Evolutionary conservation across 2,797 vertebrate species (phyloP), one percentile per base, ranked within the genome.

Genomic region (Sebastes baramenuke): DNA sequence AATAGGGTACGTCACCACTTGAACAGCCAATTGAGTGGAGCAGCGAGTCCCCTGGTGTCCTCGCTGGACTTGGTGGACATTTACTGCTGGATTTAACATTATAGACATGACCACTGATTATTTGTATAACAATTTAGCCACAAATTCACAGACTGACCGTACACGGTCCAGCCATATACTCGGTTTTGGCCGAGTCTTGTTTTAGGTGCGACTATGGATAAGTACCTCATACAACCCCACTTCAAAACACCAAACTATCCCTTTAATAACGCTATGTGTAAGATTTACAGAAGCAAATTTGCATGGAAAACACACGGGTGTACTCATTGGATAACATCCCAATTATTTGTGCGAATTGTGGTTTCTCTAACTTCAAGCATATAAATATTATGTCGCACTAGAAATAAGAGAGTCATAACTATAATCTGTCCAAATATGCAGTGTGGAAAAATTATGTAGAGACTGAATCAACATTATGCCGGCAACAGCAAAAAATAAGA

Each of bases 391-490:
- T 34, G 69, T 34, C 76, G 56, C 55, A 75, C 4, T 58, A 67
- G 6, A 77, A 67, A 75, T 46, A 75, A 66, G 49, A 75, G 32
- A 69, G 67, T 27, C 25, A 32, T 52, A 67, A 67, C 27, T 8
- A 67, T 75, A 38, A 75, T 81, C 52, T 74, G 29, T 69, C 55
- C 13, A 60, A 72, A 81, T 49, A 70, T 62, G 58, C n/a, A 60
- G 24, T 8, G 5, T 25, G 22, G 38, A 29, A 54, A 54, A 42
- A 69, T 64, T 68, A 56, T 70, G 58, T 55, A 18, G 27, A 71
- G 52, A 79, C 16, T 24, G 11, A 80, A 86, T 81, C 67, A 78
- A 79, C 38, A 62, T 67, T 58, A 74, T 76, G 60, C 29, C 36
- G 78, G 25, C 69, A 73, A 66, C 55, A 77, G 36, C 32, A 54